Evolutionary conservation across 2,888 invertebrate genomes (phyloP).

Genomic region (Nesidiocoris tenuis): DNA sequence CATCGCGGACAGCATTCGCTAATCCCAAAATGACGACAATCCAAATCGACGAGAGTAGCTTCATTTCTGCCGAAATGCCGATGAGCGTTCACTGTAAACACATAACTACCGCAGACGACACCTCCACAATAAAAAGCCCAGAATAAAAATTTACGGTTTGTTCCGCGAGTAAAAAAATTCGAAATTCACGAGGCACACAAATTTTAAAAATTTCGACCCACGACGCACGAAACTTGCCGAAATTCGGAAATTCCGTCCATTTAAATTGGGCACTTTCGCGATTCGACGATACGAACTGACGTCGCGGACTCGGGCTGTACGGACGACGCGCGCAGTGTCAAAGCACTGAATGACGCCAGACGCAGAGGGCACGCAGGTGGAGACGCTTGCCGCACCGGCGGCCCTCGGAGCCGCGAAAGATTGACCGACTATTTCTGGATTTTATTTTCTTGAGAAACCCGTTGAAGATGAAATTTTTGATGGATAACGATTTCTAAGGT

Average conservation of each 20-base stretch:
- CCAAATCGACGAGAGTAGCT: background rate
- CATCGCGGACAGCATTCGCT: constrained; percentile 19
- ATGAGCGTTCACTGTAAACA: constrained; percentile 15
- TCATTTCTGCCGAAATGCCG: constrained; percentile 9
- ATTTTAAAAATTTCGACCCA: too few species aligned
- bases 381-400: background rate
- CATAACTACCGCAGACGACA: background rate
- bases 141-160: too few species aligned
- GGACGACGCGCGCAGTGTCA: constrained; percentile 30
- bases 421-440: too few species aligned
- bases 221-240: too few species aligned
- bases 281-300: background rate
- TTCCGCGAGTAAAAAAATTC: too few species aligned
- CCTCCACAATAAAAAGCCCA: background rate
- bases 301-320: background rate
- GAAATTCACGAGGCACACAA: too few species aligned
- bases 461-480: too few species aligned
- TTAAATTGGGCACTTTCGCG: too few species aligned
- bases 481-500: too few species aligned
- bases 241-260: too few species aligned
- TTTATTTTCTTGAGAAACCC: too few species aligned
- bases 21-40: constrained; percentile 26
- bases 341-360: constrained; percentile 27
- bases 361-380: constrained; percentile 18
- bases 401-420: background rate